Evolutionary conservation across 2,888 invertebrate genomes (phyloP), one percentile per base, ranked within the genome.

Genomic region (Oscheius sp.): DNA sequence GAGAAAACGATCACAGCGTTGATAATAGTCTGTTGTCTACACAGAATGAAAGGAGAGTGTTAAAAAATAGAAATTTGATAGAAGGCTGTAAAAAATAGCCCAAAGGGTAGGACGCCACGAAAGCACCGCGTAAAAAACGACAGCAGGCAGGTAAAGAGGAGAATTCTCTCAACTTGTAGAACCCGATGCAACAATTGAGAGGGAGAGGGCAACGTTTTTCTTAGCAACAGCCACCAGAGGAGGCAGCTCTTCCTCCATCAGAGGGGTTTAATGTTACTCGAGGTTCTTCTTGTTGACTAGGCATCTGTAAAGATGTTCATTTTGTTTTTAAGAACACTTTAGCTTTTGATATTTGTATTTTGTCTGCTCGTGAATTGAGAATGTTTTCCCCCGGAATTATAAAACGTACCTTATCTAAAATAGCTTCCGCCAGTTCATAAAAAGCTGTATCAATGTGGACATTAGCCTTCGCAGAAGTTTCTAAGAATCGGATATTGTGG

Each of bases 371-470:
- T 34, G 37, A 34, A 34, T 10, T 10, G 5, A 48, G 4, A 48
- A 48, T 12, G 20, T 4, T 48, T 48, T 12, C n/a, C 17, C n/a
- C n/a, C n/a, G n/a, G n/a, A n/a, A n/a, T 15, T 15, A 45, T 17
- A 46, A 48, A 31, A 64, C 46, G 1, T 15, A 85, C 85, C 74
- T 82, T 86, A 31, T 82, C 78, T 10, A 86, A 74, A 57, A 86
- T 87, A 27, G 85, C 82, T 88, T 94, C 92, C 70, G 97, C 96
- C 88, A 98, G 90, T 73, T 95, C 95, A 88, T 94, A 94, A 90
- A 98, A 98, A 69, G 96, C 96, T 85, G 94, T 94, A 89, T 98
- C 97, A 55, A 98, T 96, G 88, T 97, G 95, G 88, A 95, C 92
- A 88, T 95, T 94, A 79, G 94, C 93, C 90, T 98, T 98, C 66